phyloP scores from a whole-genome alignment of 2,888 invertebrate genomes.

The Ceriagrion tenellum region DNA sequence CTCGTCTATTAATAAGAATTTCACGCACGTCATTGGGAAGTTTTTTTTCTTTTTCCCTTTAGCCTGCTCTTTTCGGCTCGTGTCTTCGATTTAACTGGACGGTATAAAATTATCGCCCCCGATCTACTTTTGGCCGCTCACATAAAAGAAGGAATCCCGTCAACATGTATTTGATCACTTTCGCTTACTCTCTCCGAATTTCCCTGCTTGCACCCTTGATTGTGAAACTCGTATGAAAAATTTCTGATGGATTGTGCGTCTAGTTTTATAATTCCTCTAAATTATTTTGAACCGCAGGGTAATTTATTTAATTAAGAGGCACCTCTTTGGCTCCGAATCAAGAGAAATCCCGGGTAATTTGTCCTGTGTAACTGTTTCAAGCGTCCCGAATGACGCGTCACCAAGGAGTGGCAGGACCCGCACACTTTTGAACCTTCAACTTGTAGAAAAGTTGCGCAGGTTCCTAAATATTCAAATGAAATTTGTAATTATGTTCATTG shows the following conservation, averaged over 20 bases:
- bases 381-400: not conserved
- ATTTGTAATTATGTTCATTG: too few species aligned
- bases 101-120: not conserved
- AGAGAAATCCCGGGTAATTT: not conserved
- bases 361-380: not conserved
- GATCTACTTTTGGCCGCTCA: not conserved
- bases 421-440: too few species aligned
- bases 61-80: not conserved
- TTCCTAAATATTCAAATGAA: too few species aligned
- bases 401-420: not conserved
- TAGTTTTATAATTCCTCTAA: not conserved
- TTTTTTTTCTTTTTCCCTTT: not conserved
- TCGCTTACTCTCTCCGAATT: not conserved
- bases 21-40: not conserved
- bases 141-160: constrained; percentile 1
- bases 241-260: not conserved
- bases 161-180: not conserved
- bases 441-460: too few species aligned
- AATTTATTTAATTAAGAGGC: not conserved
- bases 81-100: not conserved
- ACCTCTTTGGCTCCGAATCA: not conserved
- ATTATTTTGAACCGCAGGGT: not conserved
- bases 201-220: not conserved
- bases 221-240: not conserved
- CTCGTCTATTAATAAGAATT: constrained; percentile 14